Base-by-base conservation (phyloP, 2,888 invertebrate species). In the Cephus runcator region DNA sequence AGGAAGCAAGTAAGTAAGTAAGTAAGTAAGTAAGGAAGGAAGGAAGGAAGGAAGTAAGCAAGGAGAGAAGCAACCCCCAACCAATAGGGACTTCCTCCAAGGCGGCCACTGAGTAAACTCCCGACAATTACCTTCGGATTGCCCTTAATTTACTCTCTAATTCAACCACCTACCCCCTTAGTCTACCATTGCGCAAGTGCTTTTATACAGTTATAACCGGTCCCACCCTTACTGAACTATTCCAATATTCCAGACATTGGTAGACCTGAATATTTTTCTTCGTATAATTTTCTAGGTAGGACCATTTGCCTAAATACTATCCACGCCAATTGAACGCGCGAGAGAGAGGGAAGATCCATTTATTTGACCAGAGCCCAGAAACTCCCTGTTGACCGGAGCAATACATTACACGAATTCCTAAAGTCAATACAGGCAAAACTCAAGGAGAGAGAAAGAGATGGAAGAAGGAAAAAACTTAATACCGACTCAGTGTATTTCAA, bases 101-200 rank as follows among this genome's bases (percentile, higher is more conserved):
- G 76, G 73, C 73, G 68, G 69, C 30, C 73, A 34, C 71, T 76
- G 71, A 69, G 74, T 74, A 74, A 76, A 74, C 68, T 73, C 73
- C 74, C 76, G 73, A 80, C 79, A 80, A 82, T 81, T 81, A 81
- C 80, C 76, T 40, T 12, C 68, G 79, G 77, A 80, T 82, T 79
- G 79, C 69, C 78, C 73, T 78, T 80, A 80, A 81, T 82, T 81
- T 79, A 74, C 80, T 80, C 80, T 76, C 76, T 77, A 77, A 81
- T 82, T 80, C 81, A 56, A 23, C 56, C 56, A 56, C 56, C 56
- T 56, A 56, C 15, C 56, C 56, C 56, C 56, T 56, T 56, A 56
- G 56, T 56, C 23, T 56, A 56, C 56, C 56, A 56, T 9, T 56
- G 23, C 23, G 23, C 56, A 56, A 56, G 56, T 56, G 56, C 56